Base-by-base conservation (phyloP, 2,797 vertebrate species). In the Pygocentrus nattereri region DNA sequence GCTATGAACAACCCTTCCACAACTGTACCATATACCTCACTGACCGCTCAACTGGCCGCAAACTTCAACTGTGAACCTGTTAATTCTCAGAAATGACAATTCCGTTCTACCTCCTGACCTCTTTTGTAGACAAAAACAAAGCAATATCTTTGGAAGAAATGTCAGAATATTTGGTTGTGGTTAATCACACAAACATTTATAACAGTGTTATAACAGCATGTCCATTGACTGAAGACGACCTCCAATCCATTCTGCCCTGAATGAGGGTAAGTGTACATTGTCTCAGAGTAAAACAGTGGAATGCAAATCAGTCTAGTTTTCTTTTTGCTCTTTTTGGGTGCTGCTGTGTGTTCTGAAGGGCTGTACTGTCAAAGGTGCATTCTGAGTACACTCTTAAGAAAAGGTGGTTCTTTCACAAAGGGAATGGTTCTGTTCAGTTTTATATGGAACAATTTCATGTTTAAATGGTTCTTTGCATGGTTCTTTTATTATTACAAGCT, bases 51-150 rank as follows among this genome's bases (percentile, higher is more conserved):
- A 71, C 69, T 71, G 69, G 50, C 25, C 27, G 10, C 18, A 10
- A 21, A 34, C 19, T 58, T 56, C 52, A 73, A 13, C 30, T 73
- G 59, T 65, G 41, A 65, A 61, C 79, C 11, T 76, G 47, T 73
- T 64, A 8, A 64, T 54, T 74, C 52, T 65, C 31, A 73, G 30
- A 76, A 61, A 23, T 27, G 19, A 34, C 34, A 54, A n/a, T n/a
- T 30, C 31, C 54, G 30, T 75, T 81, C 79, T 80, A 81, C 73
- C 73, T 81, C 72, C n/a, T 41, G 70, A 75, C 38, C 5, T 47
- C 18, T 82, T 65, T 62, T 56, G 4, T 18, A 27, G 31, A 59
- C 62, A 15, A 64, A 54, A 72, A 41, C 47, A 44, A 77, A 77
- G 75, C 75, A 82, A 78, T 82, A 78, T 56, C n/a, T 81, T 65